Evolutionary conservation across 1,140 invertebrate genomes (phyloP).

Genomic region (Brachionus rubens): DNA sequence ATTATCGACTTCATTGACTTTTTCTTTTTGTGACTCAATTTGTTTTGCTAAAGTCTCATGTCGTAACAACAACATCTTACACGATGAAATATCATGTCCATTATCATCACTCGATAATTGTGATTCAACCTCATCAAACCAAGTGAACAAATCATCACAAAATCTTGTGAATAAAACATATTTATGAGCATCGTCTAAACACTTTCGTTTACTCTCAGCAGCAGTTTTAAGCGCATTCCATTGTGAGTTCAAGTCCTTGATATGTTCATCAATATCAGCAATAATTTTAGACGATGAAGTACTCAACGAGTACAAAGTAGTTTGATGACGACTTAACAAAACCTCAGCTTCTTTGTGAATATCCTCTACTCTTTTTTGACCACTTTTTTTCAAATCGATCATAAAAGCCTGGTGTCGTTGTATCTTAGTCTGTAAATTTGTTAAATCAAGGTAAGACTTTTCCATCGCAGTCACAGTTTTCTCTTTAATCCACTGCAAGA

Average conservation of each 20-base stretch:
- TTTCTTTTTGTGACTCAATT: constrained; percentile 36
- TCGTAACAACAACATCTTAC: constrained; percentile 12
- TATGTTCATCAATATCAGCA: constrained; percentile 19
- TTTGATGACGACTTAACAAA: constrained; percentile 10
- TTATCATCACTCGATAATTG: constrained; percentile 27
- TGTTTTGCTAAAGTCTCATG: constrained; percentile 27
- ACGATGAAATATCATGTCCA: constrained; percentile 34
- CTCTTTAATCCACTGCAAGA: constrained; percentile 77
- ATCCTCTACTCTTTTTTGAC: constrained; percentile 22
- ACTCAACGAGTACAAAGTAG: constrained; percentile 7
- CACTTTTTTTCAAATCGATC: constrained; percentile 69
- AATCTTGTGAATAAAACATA: constrained; percentile 9
- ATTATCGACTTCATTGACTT: neutral
- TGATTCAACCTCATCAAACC: constrained; percentile 40
- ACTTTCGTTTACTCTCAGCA: constrained; percentile 13
- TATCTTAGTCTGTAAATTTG: constrained; percentile 84
- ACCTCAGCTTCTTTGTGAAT: constrained; percentile 14
- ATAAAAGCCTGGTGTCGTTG: constrained; percentile 98
- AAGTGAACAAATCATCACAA: constrained; percentile 20
- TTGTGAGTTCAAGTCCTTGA: constrained; percentile 11
- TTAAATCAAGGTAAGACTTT: constrained; percentile 84
- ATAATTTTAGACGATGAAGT: neutral
- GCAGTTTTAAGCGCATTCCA: constrained; percentile 30
- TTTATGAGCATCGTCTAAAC: constrained; percentile 30
- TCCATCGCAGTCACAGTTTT: constrained; percentile 85